Base-by-base conservation (phyloP, 2,797 vertebrate species). In the Notoglanidium macrostoma region DNA sequence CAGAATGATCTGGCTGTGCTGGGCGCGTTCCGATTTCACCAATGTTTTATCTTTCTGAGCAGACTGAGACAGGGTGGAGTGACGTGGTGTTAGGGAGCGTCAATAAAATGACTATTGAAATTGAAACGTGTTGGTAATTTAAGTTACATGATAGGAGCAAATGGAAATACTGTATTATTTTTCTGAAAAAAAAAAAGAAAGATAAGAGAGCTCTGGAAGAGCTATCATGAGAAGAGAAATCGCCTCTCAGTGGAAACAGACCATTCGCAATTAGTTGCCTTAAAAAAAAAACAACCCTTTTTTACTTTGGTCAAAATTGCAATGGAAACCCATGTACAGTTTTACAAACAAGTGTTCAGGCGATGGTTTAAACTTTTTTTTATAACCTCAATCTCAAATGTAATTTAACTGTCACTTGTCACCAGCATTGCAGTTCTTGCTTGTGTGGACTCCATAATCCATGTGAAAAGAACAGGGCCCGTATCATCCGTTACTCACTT, bases 401-500 rank as follows among this genome's bases (percentile, higher is more conserved):
- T 21, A 59, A 59, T 59, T 14, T 21, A 59, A 59, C 8, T 59
- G 6, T 59, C 65, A 67, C 29, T 67, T 0, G 12, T 67, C 2
- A 0, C 14, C 19, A 7, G 29, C 63, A 29, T 15, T 67, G 4
- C 63, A 67, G 65, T 67, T 67, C n/a, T 46, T 26, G 19, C 6
- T 21, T 70, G 32, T 0, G 2, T 73, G 10, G 14, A 44, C 21
- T 46, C 35, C 14, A 72, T 44, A 44, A 73, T 29, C n/a, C 49
- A 10, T 32, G 51, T 11, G 32, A 32, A 29, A 55, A 55, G 15
- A 78, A 12, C 72, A 46, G 70, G 21, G 17, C 17, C 15, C 35
- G n/a, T 40, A 35, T 79, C 17, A 51, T 4, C 21, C 10, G 0
- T 83, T 74, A 94, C 97, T 96, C 94, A 99, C 98, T 97, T 91